These are phyloP conservation scores for Charadrius vociferus DNA, from an alignment of 2,113 vertebrate genomes.

Conservation along the genomic window DNA sequence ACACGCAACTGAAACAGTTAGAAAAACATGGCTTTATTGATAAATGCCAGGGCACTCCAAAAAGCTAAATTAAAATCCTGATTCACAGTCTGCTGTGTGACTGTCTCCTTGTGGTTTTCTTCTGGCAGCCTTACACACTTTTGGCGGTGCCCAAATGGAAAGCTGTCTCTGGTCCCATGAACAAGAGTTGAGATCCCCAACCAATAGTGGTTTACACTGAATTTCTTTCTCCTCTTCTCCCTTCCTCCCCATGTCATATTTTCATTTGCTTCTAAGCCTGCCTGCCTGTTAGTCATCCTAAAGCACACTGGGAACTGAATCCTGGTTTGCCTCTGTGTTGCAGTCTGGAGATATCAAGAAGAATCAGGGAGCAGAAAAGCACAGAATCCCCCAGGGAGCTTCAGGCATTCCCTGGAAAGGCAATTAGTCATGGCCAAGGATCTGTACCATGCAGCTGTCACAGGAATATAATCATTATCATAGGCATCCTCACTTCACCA, in stretches of 20 bases:
- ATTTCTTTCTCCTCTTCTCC: background rate
- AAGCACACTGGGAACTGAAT: background rate
- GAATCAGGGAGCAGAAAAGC: background rate
- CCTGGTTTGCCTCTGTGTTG: background rate
- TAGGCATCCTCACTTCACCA: background rate
- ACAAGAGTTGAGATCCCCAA: background rate
- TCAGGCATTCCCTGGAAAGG: constrained; percentile 39
- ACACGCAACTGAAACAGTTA: background rate
- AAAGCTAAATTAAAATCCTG: background rate
- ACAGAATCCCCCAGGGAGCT: background rate
- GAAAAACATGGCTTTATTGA: background rate
- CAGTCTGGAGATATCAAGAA: background rate
- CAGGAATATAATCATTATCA: constrained; percentile 28
- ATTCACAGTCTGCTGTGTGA: background rate
- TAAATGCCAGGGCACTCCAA: background rate
- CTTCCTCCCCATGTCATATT: background rate
- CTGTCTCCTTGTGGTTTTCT: background rate
- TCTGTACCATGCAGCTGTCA: constrained; percentile 22
- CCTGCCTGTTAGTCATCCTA: background rate
- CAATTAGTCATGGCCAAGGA: constrained; percentile 32
- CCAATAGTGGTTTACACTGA: background rate
- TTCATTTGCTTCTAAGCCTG: background rate
- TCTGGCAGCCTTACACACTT: background rate
- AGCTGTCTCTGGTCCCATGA: background rate
- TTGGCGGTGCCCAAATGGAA: background rate